These are phyloP conservation scores for Nasonovia ribisnigri DNA, from an alignment of 2,888 invertebrate species.

Conservation along the genomic window DNA sequence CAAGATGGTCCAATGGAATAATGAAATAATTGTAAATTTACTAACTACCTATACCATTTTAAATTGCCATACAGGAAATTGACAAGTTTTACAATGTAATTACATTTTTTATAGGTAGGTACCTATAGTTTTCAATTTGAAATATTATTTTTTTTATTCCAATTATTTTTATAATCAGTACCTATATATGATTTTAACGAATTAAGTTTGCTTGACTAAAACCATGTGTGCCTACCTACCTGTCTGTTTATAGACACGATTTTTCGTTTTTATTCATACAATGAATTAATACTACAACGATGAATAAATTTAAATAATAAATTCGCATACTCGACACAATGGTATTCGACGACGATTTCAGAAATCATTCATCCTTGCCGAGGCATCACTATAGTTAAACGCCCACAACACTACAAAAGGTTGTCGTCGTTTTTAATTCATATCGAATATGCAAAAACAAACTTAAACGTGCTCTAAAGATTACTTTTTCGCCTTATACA, in stretches of 20 bases:
- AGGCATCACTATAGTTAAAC: constrained; percentile 5
- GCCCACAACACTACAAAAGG: constrained; percentile 36
- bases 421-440: constrained; percentile 50
- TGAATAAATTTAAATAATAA: constrained; percentile 60
- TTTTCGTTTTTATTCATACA: constrained; percentile 30
- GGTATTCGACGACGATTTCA: constrained; percentile 33
- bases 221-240: not conserved
- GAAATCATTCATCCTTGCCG: constrained; percentile 30
- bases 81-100: not conserved
- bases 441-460: constrained; percentile 44
- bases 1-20: not conserved
- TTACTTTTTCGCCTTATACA: not conserved
- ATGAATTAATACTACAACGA: constrained; percentile 34
- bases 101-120: not conserved
- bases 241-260: constrained; percentile 24
- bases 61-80: not conserved
- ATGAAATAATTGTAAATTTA: not conserved
- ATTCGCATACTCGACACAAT: constrained; percentile 42
- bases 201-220: not conserved
- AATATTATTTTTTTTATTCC: not conserved
- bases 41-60: not conserved
- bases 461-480: constrained; percentile 25
- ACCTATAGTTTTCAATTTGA: not conserved
- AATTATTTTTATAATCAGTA: not conserved
- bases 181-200: not conserved